Evolutionary conservation across 1,140 invertebrate species (phyloP), one percentile per base, ranked within the genome.

Genomic region (Subanguina moxae): DNA sequence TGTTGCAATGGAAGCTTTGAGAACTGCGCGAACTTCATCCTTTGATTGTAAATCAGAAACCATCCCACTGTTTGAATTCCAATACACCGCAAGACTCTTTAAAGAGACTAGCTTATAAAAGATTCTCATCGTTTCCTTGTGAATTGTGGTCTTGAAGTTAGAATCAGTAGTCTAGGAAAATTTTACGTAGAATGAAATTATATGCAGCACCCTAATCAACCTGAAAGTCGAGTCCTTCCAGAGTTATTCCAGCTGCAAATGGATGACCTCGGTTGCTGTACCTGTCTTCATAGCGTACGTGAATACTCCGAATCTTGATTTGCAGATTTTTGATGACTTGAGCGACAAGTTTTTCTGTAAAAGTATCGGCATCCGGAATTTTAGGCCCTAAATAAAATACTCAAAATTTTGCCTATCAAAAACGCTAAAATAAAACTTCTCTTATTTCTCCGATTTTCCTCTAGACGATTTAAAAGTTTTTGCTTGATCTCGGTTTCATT

Each of bases 241-340:
- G 85, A 0, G 91, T 93, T 52, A 94, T 85, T 17, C 95, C 95
- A 69, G 93, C 86, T 3, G 93, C 89, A 85, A 97, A 96, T 0
- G 92, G 92, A 68, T 86, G 84, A 46, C 88, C 85, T 0, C 90
- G 89, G 76, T 91, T 48, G 87, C 86, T 91, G 59, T 90, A 88
- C 69, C 87, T 88, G 82, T 98, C 94, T 84, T 98, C 95, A 83
- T 94, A 98, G 58, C 94, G 87, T 7, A 98, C 87, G 82, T 99
- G 95, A 73, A 98, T 94, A 76, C 92, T 90, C 73, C 88, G 89
- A 52, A 98, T 92, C 76, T 89, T 89, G 0, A 98, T 86, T 82
- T 98, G 93, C n/a, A 98, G 88, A 86, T 98, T 98, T 83, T 94
- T 94, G 27, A 98, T 91, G 67, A 97, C 91, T 82, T 95, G 92